These are phyloP conservation scores for Choreutis nemorana DNA, from an alignment of 2,888 invertebrate species.

Conservation along the genomic window DNA sequence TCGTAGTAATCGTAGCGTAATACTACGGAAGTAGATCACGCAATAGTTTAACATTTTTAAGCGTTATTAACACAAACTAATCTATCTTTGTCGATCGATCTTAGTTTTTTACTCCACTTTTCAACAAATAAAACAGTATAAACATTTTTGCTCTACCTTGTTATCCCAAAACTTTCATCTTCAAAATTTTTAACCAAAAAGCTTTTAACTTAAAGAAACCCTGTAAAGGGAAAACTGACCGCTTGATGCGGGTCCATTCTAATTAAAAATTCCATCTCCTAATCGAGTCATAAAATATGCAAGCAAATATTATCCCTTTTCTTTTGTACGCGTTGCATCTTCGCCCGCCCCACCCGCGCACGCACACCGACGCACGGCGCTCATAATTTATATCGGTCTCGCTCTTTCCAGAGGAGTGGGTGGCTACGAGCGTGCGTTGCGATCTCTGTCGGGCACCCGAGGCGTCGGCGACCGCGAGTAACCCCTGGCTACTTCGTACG, in stretches of 20 bases:
- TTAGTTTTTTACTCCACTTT: too few relatives aligned
- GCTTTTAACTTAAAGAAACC: too few relatives aligned
- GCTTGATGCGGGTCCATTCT: constrained; percentile 46
- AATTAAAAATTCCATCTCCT: constrained; percentile 67
- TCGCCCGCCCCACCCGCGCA: constrained; percentile 65
- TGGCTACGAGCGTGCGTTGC: constrained; percentile 24
- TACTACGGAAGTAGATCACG: too few relatives aligned
- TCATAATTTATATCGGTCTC: constrained; percentile 46
- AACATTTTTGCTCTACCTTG: too few relatives aligned
- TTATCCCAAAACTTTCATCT: too few relatives aligned
- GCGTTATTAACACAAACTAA: too few relatives aligned
- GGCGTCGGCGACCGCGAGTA: constrained; percentile 62
- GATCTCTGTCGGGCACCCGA: constrained; percentile 55
- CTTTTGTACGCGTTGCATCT: constrained; percentile 64
- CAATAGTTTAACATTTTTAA: too few relatives aligned
- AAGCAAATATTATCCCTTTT: constrained; percentile 67
- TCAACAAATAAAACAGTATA: too few relatives aligned
- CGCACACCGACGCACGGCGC: constrained; percentile 62
- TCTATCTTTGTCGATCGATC: too few relatives aligned
- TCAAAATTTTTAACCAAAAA: too few relatives aligned
- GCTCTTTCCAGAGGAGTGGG: constrained; percentile 28
- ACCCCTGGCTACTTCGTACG: constrained; percentile 63
- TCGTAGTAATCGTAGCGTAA: too few relatives aligned
- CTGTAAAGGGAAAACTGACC: too few relatives aligned
- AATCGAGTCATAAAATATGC: constrained; percentile 68